Conservation (phyloP, 2,113 vertebrate species). For the Phyllopteryx taeniolatus region DNA sequence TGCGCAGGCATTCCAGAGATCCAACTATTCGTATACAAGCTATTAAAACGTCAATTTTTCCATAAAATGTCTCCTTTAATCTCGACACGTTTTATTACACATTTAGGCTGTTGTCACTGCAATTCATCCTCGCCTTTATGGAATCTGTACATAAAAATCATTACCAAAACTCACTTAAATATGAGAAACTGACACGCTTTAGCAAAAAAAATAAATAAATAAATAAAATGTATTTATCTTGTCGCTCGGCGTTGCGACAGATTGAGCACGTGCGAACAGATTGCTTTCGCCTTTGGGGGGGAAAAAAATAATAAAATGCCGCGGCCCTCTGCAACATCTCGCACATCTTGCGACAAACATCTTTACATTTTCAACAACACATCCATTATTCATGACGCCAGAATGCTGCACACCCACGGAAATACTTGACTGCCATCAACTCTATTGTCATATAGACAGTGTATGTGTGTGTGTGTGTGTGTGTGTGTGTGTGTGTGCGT, state of each 20-base stretch:
- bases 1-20: too few species aligned
- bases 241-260: conserved; percentile 44
- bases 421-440: conserved; percentile 72
- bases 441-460: conserved; percentile 14
- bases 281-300: conserved; percentile 41
- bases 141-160: neutral
- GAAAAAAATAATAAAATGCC: conserved; percentile 3
- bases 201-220: conserved; percentile 16
- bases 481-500: conserved; percentile 18
- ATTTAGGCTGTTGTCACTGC: neutral
- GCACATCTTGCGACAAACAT: conserved; percentile 76
- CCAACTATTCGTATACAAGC: neutral
- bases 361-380: conserved; percentile 85
- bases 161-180: conserved; percentile 3
- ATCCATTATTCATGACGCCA: conserved; percentile 85
- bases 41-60: neutral
- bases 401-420: conserved; percentile 61
- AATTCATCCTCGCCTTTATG: neutral
- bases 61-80: too few species aligned
- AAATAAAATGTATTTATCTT: conserved; percentile 60
- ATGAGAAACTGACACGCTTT: neutral
- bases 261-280: conserved; percentile 47
- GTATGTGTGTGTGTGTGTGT: conserved; percentile 57
- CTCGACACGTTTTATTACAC: neutral
- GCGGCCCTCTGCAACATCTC: conserved; percentile 69